Base-by-base conservation (phyloP, 2,888 invertebrate species). In the Metellina segmentata region DNA sequence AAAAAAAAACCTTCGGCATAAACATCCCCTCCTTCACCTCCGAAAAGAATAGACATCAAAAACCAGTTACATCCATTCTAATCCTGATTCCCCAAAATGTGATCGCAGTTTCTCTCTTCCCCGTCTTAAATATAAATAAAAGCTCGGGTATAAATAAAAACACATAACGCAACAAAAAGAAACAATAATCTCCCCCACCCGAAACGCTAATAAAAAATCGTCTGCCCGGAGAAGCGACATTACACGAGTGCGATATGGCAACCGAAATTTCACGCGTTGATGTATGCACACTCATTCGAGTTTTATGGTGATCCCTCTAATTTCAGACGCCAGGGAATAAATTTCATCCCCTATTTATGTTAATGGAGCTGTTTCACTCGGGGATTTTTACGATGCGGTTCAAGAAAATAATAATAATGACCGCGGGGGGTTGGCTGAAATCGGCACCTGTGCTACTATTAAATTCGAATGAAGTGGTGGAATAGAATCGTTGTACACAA, bases 301-400 rank as follows among this genome's bases (percentile, higher is more conserved):
- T 71, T 88, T 88, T 88, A 88, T 81, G 81, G 88, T 81, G 88
- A 88, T 88, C 88, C 75, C 71, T 88, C 81, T 88, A 88, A 88
- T 88, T 88, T 85, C 61, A 61, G 48, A 69, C 52, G 61, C 78
- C n/a, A 70, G 69, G 61, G 88, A 69, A 75, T 88, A 88, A 88
- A 88, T 88, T 88, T 81, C 87, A 53, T 34, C 81, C 69, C 81
- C 72, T 75, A 88, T 88, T 88, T 88, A 88, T 88, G 88, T 75
- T 88, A 88, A 88, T 88, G 88, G 74, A 53, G 51, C 61, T 81
- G 88, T 88, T 88, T 75, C 75, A 81, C 53, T 81, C 75, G 74
- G 72, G n/a, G 34, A 88, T 88, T 81, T 81, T 88, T 88, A 81
- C 88, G 88, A 81, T 61, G 81, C 51, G 81, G 88, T 75, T 75